phyloP scores from a whole-genome alignment of 2,113 vertebrate genomes.

The Oncorhynchus masou region DNA sequence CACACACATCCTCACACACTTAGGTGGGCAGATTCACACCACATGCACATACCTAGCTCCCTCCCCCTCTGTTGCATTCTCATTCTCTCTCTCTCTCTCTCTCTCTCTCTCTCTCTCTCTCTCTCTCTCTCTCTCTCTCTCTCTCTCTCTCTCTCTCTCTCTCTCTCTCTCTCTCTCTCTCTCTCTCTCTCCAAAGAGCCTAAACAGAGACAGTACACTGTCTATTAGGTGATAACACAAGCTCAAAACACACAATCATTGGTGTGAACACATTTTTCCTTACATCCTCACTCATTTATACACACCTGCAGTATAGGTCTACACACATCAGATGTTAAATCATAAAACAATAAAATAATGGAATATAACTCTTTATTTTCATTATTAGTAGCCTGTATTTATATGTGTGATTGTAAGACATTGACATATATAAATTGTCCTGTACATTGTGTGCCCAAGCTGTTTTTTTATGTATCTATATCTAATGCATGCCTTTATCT shows the following conservation, averaged over 20 bases:
- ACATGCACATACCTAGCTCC: conserved; percentile 6
- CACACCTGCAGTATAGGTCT: conserved; percentile 37
- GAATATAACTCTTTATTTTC: not conserved
- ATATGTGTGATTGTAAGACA: too few species aligned
- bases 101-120: too few species aligned
- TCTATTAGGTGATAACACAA: conserved; percentile 58
- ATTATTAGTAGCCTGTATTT: too few species aligned
- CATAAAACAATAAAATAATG: too few species aligned
- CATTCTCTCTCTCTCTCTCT: conserved; percentile 15
- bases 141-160: conserved; percentile 8
- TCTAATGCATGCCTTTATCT: too few species aligned
- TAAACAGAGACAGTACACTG: conserved; percentile 16
- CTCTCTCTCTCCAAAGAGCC: conserved; percentile 30
- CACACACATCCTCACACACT: conserved; percentile 27
- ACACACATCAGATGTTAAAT: conserved; percentile 38
- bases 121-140: not conserved
- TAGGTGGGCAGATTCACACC: too few species aligned
- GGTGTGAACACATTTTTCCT: conserved; percentile 38
- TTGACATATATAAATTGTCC: too few species aligned
- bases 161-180: not conserved
- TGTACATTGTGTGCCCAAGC: too few species aligned
- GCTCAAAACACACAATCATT: conserved; percentile 22
- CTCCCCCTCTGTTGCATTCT: conserved; percentile 6
- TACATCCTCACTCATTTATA: conserved; percentile 11
- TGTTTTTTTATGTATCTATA: too few species aligned